Base-by-base conservation (phyloP, 1,140 invertebrate species). In the Pseudomyrmex dendroicus region DNA sequence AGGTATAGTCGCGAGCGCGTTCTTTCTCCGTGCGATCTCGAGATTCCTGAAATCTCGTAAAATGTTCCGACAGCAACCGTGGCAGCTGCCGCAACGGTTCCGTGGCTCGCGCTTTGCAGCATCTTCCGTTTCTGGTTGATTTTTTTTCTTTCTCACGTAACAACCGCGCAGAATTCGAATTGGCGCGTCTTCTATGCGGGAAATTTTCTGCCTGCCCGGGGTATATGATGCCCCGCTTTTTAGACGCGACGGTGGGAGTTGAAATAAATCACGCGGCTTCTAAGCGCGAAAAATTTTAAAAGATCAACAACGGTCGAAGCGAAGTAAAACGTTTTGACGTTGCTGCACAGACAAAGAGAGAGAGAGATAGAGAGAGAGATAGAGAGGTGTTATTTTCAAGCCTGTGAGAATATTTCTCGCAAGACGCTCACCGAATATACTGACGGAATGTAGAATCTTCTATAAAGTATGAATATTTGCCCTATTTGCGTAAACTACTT, bases 31-130 rank as follows among this genome's bases (percentile, higher is more conserved):
- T 50, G 13, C 44, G 62, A 83, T 76, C 35, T 15, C 35, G 56
- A 73, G 67, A 87, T 86, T 77, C 80, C 52, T 25, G 12, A 46
- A 48, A 70, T 83, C 77, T 86, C 84, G 61, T 87, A 86, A 87
- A 87, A 83, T 56, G 50, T 50, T 10, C 44, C 52, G 20, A 76
- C 54, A 57, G 50, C 54, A 57, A 35, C 25, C 9, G 7, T 2
- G 20, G 73, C 57, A 74, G 44, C 57, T 74, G 73, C 56, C 44
- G 54, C 82, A 72, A 84, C 74, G 66, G 48, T 78, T 68, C 63
- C 73, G 48, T 52, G 48, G n/a, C 15, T 74, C 48, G 15, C 48
- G 15, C n/a, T 64, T 74, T 74, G 62, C 72, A 62, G 20, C 44
- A 62, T 61, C 64, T 44, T 46, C 9, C 17, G 3, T 12, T 22